A percentile compares a stretch with the other conserved stretches of the same genome.
Evolutionary conservation across 2,888 invertebrate species (phyloP).

Genomic region (Pycnomerus fuliginosus): DNA sequence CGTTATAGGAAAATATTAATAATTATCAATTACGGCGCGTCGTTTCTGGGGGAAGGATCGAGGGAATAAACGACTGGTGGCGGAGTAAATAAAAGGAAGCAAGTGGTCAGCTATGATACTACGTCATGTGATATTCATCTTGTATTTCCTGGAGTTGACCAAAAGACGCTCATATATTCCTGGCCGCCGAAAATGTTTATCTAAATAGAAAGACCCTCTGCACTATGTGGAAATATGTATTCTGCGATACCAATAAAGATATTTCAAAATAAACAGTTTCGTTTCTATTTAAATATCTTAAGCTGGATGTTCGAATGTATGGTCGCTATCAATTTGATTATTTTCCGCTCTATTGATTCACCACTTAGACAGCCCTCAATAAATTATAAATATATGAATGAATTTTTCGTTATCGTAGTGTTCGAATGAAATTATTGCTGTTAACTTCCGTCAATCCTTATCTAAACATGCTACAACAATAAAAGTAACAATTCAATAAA

Average conservation of each 20-base stretch:
- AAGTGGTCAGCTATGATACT: conserved; percentile 46
- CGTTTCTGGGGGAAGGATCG: too few relatives aligned
- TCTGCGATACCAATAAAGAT: conserved; percentile 42
- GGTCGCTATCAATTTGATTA: conserved; percentile 4
- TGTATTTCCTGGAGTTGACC: conserved; percentile 52
- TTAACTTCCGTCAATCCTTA: conserved; percentile 13
- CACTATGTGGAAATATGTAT: conserved; percentile 42
- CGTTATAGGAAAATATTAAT: too few relatives aligned
- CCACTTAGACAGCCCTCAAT: conserved; percentile 6
- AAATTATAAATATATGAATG: conserved; percentile 17
- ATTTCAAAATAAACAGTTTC: conserved; percentile 25
- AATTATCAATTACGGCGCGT: too few relatives aligned
- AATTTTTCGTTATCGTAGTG: conserved; percentile 6
- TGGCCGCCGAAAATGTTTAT: conserved; percentile 45
- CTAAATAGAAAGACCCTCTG: conserved; percentile 36
- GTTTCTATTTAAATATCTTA: conserved; percentile 10
- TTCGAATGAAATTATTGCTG: conserved; percentile 12
- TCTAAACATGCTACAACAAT: conserved; percentile 11
- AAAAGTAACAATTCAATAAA: conserved; percentile 19
- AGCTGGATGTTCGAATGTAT: neutral
- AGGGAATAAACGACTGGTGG: too few relatives aligned
- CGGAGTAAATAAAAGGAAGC: conserved; percentile 47
- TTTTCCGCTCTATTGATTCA: conserved; percentile 7
- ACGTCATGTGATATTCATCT: conserved; percentile 51
- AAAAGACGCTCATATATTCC: conserved; percentile 50